Conservation (phyloP, 2,113 vertebrate species). For the Rallus limicola region DNA sequence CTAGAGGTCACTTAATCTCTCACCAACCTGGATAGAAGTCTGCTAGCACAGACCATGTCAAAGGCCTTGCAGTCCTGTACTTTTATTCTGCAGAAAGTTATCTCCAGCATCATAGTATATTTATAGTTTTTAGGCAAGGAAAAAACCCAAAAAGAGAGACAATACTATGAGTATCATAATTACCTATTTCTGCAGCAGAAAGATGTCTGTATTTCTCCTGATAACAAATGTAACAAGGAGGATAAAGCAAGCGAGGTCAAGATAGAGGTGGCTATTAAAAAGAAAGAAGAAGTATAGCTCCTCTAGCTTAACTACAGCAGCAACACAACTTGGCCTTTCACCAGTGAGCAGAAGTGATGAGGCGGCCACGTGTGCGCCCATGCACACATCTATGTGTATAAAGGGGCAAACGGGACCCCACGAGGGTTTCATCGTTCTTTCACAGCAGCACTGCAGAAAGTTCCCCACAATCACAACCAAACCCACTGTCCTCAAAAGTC, state of each 20-base stretch:
- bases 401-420: neutral
- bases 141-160: neutral
- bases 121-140: neutral
- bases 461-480: neutral
- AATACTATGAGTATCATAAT: rapidly evolving
- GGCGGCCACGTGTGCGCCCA: rapidly evolving
- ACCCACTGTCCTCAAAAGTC: neutral
- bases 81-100: neutral
- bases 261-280: neutral
- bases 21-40: neutral
- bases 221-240: neutral
- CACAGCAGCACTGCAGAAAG: neutral
- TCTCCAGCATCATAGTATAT: neutral
- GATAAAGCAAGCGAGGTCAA: neutral
- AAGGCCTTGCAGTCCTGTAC: neutral
- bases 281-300: neutral
- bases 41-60: neutral
- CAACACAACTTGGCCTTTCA: neutral
- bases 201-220: neutral
- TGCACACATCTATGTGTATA: neutral
- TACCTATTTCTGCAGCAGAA: neutral
- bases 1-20: neutral
- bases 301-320: neutral
- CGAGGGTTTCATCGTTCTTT: neutral
- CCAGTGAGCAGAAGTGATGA: neutral